Conservation (phyloP, 2,797 vertebrate genomes). For the Pangasius macronema region DNA sequence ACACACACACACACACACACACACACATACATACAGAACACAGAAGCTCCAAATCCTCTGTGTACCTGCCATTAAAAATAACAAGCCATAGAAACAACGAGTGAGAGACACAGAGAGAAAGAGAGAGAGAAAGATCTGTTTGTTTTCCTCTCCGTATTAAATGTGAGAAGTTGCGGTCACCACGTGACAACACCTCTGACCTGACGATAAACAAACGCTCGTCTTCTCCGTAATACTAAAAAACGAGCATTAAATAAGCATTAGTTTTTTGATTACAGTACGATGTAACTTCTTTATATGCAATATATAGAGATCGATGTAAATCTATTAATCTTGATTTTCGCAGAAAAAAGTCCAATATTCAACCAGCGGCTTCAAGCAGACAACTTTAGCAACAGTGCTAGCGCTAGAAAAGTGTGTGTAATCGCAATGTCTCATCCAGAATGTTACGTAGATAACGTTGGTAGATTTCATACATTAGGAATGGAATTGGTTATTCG, state of each 20-base stretch:
- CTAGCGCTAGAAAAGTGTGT: background rate
- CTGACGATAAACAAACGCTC: constrained; percentile 23
- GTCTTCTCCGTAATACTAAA: background rate
- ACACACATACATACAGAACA: background rate
- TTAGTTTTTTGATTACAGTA: no score
- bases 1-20: constrained; percentile 37
- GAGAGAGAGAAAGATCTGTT: constrained; percentile 31
- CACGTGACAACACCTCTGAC: constrained; percentile 42
- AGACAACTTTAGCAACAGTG: background rate
- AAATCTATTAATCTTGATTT: no score
- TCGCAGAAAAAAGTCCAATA: background rate
- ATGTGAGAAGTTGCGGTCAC: constrained; percentile 52
- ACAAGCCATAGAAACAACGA: constrained; percentile 38
- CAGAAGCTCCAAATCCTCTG: constrained; percentile 46
- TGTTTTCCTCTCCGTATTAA: constrained; percentile 50
- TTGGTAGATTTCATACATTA: background rate
- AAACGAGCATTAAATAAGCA: background rate
- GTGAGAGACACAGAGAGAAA: constrained; percentile 4
- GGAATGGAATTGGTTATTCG: no score
- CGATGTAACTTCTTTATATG: no score
- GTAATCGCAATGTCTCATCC: background rate
- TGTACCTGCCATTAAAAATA: constrained; percentile 53
- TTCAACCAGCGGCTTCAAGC: background rate
- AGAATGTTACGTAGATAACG: background rate
- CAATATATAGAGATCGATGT: no score